Percentiles rank a stretch among this genome's conserved stretches.
Conservation (phyloP, 2,113 vertebrate species). For the Spea multiplicata region DNA sequence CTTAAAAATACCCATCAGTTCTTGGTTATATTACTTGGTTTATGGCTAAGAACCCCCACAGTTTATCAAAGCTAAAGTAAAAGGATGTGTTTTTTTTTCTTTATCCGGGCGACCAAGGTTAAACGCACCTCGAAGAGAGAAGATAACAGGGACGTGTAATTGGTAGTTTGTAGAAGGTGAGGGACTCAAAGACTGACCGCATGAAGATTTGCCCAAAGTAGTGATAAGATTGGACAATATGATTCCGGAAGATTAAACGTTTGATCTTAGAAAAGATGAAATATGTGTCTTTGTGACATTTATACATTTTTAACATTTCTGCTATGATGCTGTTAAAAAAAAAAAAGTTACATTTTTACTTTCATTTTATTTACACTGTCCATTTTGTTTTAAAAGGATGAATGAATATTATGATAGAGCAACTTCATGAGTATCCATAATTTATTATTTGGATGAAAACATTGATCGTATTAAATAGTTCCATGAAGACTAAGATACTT, state of each 20-base stretch:
- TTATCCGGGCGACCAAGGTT: background rate
- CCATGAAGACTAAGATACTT: too few relatives aligned
- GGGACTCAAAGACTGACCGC: background rate
- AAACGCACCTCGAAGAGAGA: background rate
- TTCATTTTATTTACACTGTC: background rate
- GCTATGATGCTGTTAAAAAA: background rate
- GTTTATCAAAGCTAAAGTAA: background rate
- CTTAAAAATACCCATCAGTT: too few relatives aligned
- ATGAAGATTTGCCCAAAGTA: background rate
- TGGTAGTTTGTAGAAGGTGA: background rate
- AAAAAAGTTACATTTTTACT: background rate
- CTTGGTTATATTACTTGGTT: too few relatives aligned
- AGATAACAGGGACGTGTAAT: background rate
- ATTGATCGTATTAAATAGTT: too few relatives aligned
- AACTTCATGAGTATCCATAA: too few relatives aligned
- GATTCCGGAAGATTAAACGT: background rate
- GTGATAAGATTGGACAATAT: background rate
- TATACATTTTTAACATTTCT: background rate
- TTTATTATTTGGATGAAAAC: too few relatives aligned
- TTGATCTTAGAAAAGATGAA: background rate
- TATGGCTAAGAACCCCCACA: too few relatives aligned
- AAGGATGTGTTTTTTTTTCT: background rate
- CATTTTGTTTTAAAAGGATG: too few relatives aligned
- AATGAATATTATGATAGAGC: too few relatives aligned
- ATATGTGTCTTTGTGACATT: background rate